Percentiles rank a stretch among this genome's conserved stretches.
Evolutionary conservation across 2,797 vertebrate genomes (phyloP).

Genomic region (Pseudotriccus pelzelni): DNA sequence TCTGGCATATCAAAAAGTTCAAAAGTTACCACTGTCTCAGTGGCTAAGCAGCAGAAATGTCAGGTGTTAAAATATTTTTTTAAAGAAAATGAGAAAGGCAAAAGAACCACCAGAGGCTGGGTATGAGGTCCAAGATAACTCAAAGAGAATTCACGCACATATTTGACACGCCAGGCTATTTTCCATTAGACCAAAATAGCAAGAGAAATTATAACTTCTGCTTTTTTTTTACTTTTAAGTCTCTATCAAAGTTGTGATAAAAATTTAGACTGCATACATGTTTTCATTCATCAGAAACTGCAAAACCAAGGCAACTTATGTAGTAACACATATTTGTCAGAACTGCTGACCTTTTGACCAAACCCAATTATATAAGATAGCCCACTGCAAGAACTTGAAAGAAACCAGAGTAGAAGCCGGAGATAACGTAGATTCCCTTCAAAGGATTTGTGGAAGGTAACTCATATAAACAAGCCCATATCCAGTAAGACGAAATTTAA

Average conservation of each 20-base stretch:
- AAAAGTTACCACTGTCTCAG: neutral
- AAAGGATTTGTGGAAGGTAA: neutral
- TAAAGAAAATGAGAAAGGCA: slow-evolving; percentile 53
- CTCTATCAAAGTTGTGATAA: neutral
- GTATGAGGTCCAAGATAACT: slow-evolving; percentile 26
- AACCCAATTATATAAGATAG: neutral
- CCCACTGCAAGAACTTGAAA: neutral
- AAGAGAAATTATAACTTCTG: neutral
- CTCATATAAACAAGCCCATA: neutral
- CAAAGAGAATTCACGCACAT: slow-evolving; percentile 23
- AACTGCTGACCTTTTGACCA: neutral
- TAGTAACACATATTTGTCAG: neutral
- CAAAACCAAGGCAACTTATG: neutral
- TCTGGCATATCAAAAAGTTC: neutral
- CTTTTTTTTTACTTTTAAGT: neutral
- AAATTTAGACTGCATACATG: neutral
- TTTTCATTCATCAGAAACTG: neutral
- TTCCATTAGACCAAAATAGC: slow-evolving; percentile 16
- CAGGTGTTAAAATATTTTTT: slow-evolving; percentile 66
- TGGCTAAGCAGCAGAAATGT: neutral
- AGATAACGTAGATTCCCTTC: neutral
- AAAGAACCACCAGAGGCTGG: slow-evolving; percentile 34
- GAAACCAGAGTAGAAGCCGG: neutral
- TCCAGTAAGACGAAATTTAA: neutral
- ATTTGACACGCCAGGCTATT: slow-evolving; percentile 1